Conservation (phyloP, 2,888 invertebrate species). For the Scaptomyza caliginosa region DNA sequence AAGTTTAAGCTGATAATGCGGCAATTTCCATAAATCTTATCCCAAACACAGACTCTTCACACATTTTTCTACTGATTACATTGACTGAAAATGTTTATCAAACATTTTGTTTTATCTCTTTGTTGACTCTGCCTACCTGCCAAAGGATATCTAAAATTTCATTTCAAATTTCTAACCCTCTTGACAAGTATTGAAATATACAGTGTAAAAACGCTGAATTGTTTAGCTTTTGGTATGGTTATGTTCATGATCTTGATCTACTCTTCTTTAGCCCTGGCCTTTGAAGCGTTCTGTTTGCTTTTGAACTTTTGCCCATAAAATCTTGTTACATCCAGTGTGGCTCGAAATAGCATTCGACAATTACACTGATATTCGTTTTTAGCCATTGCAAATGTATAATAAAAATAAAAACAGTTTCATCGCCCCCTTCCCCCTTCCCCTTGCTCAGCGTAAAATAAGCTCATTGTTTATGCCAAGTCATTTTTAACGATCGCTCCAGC, state of each 20-base stretch:
- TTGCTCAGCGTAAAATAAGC: conserved; percentile 29
- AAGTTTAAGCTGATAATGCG: neutral
- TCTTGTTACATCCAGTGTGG: conserved; percentile 2
- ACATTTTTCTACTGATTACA: neutral
- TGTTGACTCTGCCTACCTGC: neutral
- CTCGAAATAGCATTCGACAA: conserved; percentile 48
- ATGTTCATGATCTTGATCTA: conserved; percentile 70
- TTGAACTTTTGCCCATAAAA: conserved; percentile 50
- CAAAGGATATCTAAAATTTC: neutral
- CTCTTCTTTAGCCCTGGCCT: conserved; percentile 67
- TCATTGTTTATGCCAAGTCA: conserved; percentile 57
- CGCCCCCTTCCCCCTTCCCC: too few relatives aligned
- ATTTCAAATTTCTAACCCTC: neutral
- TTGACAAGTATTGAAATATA: too few relatives aligned
- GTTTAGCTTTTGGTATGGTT: neutral
- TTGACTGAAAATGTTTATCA: neutral
- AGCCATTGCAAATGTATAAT: conserved; percentile 36
- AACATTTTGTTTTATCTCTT: neutral
- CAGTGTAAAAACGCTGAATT: too few relatives aligned
- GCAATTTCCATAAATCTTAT: neutral
- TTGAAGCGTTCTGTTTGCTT: conserved; percentile 29
- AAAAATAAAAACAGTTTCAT: conserved; percentile 21
- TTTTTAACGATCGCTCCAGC: conserved; percentile 57
- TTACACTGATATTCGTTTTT: conserved; percentile 41
- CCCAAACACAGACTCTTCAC: neutral